Evolutionary conservation across 2,113 vertebrate species (phyloP).

Genomic region (Lichenostomus cassidix): DNA sequence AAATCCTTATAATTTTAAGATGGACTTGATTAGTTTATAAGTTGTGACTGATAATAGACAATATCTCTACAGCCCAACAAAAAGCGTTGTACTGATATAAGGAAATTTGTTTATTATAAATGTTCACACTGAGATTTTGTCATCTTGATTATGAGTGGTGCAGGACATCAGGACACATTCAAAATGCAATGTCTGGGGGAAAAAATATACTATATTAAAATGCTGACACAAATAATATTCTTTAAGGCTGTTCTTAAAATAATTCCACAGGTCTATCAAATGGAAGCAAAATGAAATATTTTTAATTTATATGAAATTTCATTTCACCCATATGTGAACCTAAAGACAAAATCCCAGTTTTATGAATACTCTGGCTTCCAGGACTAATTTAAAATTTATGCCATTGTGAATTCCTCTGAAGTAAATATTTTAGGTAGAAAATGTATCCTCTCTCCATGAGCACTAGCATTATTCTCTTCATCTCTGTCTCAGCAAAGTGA

Average conservation of each 20-base stretch:
- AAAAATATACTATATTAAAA: neutral
- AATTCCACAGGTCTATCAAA: neutral
- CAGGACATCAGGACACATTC: neutral
- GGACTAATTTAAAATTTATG: neutral
- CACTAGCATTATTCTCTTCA: neutral
- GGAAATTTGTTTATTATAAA: neutral
- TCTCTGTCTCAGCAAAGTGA: neutral
- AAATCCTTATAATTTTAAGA: neutral
- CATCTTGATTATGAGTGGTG: neutral
- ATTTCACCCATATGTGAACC: neutral
- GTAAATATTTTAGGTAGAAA: neutral
- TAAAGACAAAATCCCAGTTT: neutral
- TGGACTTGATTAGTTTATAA: neutral
- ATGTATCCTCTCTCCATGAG: neutral
- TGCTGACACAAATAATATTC: neutral
- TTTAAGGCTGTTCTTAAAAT: neutral
- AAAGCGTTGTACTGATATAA: neutral
- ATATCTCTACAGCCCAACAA: neutral
- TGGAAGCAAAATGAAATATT: neutral
- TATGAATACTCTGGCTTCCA: neutral
- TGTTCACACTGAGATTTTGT: neutral
- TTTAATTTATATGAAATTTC: neutral
- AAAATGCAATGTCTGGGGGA: neutral
- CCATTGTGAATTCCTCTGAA: neutral
- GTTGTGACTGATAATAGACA: neutral